phyloP scores from a whole-genome alignment of 1,140 invertebrate genomes.

The Heliothis subflexa region DNA sequence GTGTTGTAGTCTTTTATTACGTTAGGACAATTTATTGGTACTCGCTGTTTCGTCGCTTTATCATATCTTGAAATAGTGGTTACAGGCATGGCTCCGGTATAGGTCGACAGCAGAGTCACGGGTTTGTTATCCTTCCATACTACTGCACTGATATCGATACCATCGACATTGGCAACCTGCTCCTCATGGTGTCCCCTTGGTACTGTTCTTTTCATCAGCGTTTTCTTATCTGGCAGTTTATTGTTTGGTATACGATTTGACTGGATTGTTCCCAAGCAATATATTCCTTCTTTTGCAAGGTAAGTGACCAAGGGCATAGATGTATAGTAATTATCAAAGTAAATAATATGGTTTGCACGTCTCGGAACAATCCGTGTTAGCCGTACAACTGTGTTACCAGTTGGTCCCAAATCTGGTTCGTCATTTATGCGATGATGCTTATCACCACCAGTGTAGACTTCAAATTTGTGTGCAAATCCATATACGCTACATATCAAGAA shows the following conservation, averaged over 20 bases:
- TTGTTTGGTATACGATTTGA: conserved; percentile 11
- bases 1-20: conserved; percentile 29
- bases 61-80: background rate
- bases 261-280: conserved; percentile 25
- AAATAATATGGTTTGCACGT: conserved; percentile 27
- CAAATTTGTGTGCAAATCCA: conserved; percentile 33
- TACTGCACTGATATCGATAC: conserved; percentile 8
- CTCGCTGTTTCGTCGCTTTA: background rate
- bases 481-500: conserved; percentile 4
- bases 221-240: conserved; percentile 20
- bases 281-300: conserved; percentile 5
- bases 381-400: conserved; percentile 15
- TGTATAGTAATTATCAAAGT: conserved; percentile 33
- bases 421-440: background rate
- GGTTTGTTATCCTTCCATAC: conserved; percentile 35
- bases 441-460: conserved; percentile 14
- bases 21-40: conserved; percentile 14
- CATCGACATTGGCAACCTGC: conserved; percentile 14
- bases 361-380: background rate
- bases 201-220: conserved; percentile 7
- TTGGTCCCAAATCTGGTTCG: conserved; percentile 25
- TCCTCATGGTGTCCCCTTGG: conserved; percentile 19
- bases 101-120: conserved; percentile 23
- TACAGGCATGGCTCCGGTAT: conserved; percentile 5
- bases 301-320: conserved; percentile 7